A percentile compares a stretch with the other conserved stretches of the same genome.
phyloP scores from a whole-genome alignment of 2,797 vertebrate species.

The Nyctalus aviator region DNA sequence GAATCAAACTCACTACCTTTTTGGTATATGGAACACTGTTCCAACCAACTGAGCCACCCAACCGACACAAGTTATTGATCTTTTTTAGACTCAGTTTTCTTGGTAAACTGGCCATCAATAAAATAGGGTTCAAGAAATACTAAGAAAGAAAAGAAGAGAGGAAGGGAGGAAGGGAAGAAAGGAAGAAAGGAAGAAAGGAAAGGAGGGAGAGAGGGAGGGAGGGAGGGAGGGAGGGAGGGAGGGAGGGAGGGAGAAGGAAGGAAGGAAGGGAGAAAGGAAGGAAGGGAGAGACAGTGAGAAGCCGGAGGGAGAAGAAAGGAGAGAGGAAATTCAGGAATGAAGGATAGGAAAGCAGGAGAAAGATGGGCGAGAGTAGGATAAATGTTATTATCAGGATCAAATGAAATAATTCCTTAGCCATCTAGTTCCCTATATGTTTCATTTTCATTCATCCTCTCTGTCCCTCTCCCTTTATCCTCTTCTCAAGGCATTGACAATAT shows the following conservation, averaged over 20 bases:
- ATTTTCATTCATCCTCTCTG: neutral
- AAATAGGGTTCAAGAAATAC: neutral
- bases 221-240: neutral
- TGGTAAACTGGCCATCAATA: neutral
- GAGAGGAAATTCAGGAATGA: too few species aligned
- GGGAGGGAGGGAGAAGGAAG: neutral
- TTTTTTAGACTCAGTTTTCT: slow-evolving; percentile 44
- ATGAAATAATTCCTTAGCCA: neutral
- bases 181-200: neutral
- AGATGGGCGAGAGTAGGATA: neutral
- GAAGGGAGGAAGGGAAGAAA: too few species aligned
- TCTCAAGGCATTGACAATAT: neutral
- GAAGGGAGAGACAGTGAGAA: neutral
- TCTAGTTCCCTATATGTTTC: neutral
- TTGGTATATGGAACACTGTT: neutral
- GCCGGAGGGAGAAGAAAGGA: neutral
- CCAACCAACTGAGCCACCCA: neutral
- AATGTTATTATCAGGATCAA: neutral
- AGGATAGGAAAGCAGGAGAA: neutral
- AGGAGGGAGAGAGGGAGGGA: too few species aligned
- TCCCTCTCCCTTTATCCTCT: neutral
- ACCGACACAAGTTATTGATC: neutral
- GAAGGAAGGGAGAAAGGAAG: neutral
- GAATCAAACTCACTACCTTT: neutral
- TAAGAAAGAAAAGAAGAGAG: neutral